phyloP scores from a whole-genome alignment of 1,140 invertebrate species.

The Aporrectodea caliginosa region DNA sequence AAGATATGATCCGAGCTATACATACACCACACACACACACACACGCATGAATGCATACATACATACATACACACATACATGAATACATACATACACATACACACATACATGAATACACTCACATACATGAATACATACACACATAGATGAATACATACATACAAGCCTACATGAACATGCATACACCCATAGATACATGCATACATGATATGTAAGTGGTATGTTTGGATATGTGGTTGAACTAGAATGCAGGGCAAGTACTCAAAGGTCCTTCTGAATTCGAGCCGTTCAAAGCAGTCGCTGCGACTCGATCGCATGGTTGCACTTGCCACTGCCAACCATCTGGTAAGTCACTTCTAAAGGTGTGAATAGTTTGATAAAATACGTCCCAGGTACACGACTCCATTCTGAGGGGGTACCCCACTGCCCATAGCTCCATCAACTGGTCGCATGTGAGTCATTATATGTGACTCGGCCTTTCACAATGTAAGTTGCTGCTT shows the following conservation, averaged over 20 bases:
- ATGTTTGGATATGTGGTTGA: neutral
- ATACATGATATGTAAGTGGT: too few relatives aligned
- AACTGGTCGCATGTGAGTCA: too few relatives aligned
- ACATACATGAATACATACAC: neutral
- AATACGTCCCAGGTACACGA: too few relatives aligned
- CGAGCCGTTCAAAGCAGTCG: neutral
- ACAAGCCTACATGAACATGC: neutral
- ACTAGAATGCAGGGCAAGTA: neutral
- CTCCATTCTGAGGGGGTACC: too few relatives aligned
- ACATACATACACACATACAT: neutral
- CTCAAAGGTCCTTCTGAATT: neutral
- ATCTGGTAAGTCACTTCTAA: neutral
- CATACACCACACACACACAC: neutral
- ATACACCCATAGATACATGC: neutral
- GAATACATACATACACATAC: conserved; percentile 1
- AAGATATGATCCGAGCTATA: too few relatives aligned
- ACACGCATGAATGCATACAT: conserved; percentile 3
- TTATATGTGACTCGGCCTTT: too few relatives aligned
- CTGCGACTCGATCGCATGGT: neutral
- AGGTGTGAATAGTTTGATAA: too few relatives aligned
- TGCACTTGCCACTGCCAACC: neutral
- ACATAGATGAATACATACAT: neutral
- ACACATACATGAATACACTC: neutral
- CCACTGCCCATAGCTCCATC: too few relatives aligned
- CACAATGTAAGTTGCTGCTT: too few relatives aligned